Conservation (phyloP, 1,140 invertebrate species). For the Yoshiicerus persimilis region DNA sequence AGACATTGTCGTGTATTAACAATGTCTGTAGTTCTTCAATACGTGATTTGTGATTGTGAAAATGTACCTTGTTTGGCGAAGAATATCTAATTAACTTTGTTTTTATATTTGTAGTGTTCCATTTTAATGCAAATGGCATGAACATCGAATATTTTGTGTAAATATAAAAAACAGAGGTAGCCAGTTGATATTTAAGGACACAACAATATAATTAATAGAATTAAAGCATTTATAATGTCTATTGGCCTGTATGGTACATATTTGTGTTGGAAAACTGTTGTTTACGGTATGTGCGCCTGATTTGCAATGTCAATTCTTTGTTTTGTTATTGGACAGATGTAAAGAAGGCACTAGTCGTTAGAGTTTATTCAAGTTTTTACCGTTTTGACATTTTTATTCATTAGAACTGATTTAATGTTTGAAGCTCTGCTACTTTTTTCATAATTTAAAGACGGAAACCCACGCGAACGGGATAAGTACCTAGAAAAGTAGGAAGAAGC, state of each 20-base stretch:
- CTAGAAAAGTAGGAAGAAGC: not conserved
- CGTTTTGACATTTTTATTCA: not conserved
- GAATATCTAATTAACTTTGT: no score
- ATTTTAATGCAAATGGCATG: no score
- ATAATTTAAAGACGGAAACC: not conserved
- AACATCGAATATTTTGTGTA: no score
- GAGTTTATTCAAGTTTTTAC: not conserved
- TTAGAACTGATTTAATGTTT: not conserved
- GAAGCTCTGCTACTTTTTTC: not conserved
- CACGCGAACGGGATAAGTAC: not conserved
- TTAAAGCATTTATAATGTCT: no score
- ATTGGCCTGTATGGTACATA: not conserved
- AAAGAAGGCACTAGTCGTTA: not conserved
- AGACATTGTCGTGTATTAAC: not conserved
- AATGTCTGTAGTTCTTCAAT: no score
- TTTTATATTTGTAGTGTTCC: no score
- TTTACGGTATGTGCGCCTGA: not conserved
- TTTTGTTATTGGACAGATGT: not conserved
- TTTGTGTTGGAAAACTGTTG: not conserved
- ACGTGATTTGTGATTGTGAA: no score
- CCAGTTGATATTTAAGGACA: no score
- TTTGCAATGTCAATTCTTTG: not conserved
- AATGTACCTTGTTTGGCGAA: no score
- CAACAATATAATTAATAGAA: no score
- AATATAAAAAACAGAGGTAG: no score